Evolutionary conservation across 2,797 vertebrate species (phyloP), one percentile per base, ranked within the genome.

Genomic region (Anisognathus igniventris): DNA sequence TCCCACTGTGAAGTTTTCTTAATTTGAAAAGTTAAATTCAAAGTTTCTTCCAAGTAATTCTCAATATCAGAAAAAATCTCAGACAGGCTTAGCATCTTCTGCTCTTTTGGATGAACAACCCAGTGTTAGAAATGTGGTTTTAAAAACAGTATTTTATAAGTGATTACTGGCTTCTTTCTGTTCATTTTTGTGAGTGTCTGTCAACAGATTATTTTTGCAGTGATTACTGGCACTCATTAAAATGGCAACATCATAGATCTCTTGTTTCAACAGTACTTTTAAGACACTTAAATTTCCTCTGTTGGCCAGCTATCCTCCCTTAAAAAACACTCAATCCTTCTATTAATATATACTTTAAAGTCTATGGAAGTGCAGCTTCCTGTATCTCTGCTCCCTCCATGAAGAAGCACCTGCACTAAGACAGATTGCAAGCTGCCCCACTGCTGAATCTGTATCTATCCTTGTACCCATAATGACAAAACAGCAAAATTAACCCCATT

Each of bases 161-260:
- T 78, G 42, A 75, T 72, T 77, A 70, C 65, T 93, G 75, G 42
- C 60, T 71, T 80, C 45, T 71, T 90, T 45, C 30, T 82, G 22
- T 58, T 89, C 31, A 50, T 83, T 96, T 94, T 81, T 90, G 50
- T 42, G 58, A 68, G 35, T 47, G 37, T 45, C 60, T 75, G 86
- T 95, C 61, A 89, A 86, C 65, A 93, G 66, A 91, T 93, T 83
- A 51, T 88, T 96, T 95, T 94, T 93, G 48, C 78, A 93, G 84
- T 81, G 48, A 65, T 91, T 44, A 89, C 57, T 80, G 78, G 66
- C 67, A 37, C 40, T 83, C 58, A 72, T 89, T 77, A 89, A 70
- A 78, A 87, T 28, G 30, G 68, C 58, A 88, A 54, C 23, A 92
- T 33, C 48, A 40, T 23, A 47, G 91, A 68, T 35, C 35, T 71